Evolutionary conservation across 1,140 invertebrate genomes (phyloP), one percentile per base, ranked within the genome.

Genomic region (Aphidius gifuensis): DNA sequence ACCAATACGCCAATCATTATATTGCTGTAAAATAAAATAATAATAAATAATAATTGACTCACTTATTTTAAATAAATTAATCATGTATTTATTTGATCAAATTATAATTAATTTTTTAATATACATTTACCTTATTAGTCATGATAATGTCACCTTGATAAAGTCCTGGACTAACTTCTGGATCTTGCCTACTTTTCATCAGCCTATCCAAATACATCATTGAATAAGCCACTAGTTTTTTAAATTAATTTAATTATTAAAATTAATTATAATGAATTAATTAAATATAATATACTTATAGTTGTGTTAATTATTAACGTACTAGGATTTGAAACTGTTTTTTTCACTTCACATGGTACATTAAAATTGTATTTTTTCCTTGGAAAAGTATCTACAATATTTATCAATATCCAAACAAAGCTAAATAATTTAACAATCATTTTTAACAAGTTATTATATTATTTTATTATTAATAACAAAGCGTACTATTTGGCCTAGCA

Each of bases 121-220:
- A 39, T 42, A 57, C 32, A 59, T 47, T 21, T 56, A 81, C 82
- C 64, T 82, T 72, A 63, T 75, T 77, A 4, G 84, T 80, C 42
- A 88, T 80, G 5, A 86, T 86, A 75, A 88, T 88, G 64, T 89
- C 87, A 3, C 88, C 87, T 74, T 90, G 85, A 68, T 85, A 89
- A 45, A 90, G 73, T 40, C 86, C 86, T 0, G 87, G 86, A 56
- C 78, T 80, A 1, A 88, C 84, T 80, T 89, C 87, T 0, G 88
- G 86, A 80, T 90, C 87, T 61, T 84, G 76, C n/a, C n/a, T 5
- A 23, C 16, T 49, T 49, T 6, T 6, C 48, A 6, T 4, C 23
- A 53, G 32, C 39, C 7, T 53, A 5, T 53, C 50, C 6, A 49
- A 23, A 6, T 49, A 4, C 5, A 5, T 23, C 16, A 23, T 23